phyloP scores from a whole-genome alignment of 2,888 invertebrate species.

The Yponomeuta plumbellus region DNA sequence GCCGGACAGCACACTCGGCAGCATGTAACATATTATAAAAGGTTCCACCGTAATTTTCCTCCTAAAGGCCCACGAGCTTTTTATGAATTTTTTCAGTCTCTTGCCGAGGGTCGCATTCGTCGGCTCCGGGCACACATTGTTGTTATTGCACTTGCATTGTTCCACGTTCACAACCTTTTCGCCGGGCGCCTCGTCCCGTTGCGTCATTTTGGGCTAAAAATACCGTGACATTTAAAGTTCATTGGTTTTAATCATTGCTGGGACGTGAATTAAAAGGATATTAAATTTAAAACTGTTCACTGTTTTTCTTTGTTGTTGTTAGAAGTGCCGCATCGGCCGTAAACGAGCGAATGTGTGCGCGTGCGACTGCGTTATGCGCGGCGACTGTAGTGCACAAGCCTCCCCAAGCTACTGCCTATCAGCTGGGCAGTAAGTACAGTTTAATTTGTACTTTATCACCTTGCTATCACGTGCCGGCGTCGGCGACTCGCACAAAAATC shows the following conservation, averaged over 20 bases:
- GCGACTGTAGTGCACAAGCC: constrained; percentile 49
- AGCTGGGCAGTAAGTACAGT: constrained; percentile 55
- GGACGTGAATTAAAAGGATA: too few species aligned
- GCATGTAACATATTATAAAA: constrained; percentile 79
- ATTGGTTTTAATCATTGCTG: constrained; percentile 44
- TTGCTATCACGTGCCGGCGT: constrained; percentile 48
- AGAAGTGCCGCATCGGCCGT: constrained; percentile 15
- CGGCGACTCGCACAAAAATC: neutral
- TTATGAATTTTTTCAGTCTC: constrained; percentile 56
- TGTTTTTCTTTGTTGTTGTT: neutral
- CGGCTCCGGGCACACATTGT: constrained; percentile 44
- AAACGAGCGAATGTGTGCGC: constrained; percentile 41
- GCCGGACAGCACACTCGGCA: constrained; percentile 81
- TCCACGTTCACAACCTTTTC: constrained; percentile 64
- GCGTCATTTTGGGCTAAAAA: constrained; percentile 59
- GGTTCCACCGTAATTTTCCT: constrained; percentile 80
- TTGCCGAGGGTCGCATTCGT: constrained; percentile 55
- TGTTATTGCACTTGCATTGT: constrained; percentile 56
- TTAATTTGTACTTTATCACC: constrained; percentile 60
- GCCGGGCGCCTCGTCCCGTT: constrained; percentile 67
- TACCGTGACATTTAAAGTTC: constrained; percentile 45
- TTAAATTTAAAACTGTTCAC: too few species aligned
- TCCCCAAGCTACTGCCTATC: constrained; percentile 58
- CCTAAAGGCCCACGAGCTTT: constrained; percentile 58
- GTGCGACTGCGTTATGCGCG: constrained; percentile 38